These are phyloP conservation scores for Clarias fuscus DNA, from an alignment of 2,797 vertebrate genomes.

Conservation along the genomic window DNA sequence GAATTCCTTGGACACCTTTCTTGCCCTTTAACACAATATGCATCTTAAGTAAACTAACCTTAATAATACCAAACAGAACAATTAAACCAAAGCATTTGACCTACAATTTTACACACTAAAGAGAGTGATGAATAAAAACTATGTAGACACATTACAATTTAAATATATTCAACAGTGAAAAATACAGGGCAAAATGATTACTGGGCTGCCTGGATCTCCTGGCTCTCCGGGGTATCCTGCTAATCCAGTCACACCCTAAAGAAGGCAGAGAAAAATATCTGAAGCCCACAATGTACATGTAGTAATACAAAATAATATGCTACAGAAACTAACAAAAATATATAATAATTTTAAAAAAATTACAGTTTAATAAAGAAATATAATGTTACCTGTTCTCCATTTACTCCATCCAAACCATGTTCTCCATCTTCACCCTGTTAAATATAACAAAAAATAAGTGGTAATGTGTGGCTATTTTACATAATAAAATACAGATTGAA, in stretches of 20 bases:
- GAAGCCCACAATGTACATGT: background rate
- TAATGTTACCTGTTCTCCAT: constrained; percentile 79
- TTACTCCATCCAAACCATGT: constrained; percentile 75
- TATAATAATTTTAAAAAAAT: background rate
- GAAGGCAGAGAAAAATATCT: background rate
- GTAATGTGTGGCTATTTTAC: background rate
- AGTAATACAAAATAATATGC: background rate
- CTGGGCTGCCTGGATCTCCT: constrained; percentile 74
- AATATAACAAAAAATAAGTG: background rate
- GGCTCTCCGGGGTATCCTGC: constrained; percentile 70
- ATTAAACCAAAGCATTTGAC: background rate
- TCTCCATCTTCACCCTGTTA: constrained; percentile 79
- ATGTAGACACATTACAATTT: background rate
- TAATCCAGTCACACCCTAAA: constrained; percentile 73
- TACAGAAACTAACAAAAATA: background rate
- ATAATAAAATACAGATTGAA: no score
- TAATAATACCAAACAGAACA: background rate
- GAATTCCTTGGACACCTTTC: constrained; percentile 74
- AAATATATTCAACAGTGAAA: background rate
- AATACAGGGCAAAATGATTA: constrained; percentile 56
- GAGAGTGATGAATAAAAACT: background rate
- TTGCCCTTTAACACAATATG: constrained; percentile 70
- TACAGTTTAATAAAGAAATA: background rate
- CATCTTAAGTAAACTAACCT: background rate
- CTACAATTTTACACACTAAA: background rate